Evolutionary conservation across 2,113 vertebrate genomes (phyloP).

Genomic region (Scopus umbretta): DNA sequence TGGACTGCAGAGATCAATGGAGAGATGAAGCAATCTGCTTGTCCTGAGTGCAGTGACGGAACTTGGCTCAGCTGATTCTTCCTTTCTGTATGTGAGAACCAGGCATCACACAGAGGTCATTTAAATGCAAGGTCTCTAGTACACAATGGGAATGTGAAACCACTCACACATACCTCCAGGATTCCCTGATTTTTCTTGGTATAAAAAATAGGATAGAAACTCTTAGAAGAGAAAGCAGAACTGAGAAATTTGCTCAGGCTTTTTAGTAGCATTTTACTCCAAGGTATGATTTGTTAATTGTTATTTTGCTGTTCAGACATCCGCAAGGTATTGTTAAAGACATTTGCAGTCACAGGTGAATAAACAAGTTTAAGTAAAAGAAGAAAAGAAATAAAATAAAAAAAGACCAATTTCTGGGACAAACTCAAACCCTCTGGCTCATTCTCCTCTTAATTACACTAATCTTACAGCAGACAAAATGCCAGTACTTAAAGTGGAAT

Average conservation of each 20-base stretch:
- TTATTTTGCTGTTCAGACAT: background rate
- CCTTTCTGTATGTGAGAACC: background rate
- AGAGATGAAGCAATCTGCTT: background rate
- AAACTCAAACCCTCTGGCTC: background rate
- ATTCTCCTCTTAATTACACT: background rate
- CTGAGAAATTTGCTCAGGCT: background rate
- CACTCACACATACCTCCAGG: background rate
- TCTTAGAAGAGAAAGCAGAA: background rate
- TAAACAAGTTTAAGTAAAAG: background rate
- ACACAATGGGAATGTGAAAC: background rate
- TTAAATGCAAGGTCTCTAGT: background rate
- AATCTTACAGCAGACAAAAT: background rate
- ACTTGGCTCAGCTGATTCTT: background rate
- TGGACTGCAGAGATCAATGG: background rate
- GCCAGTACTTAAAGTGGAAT: background rate
- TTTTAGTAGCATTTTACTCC: background rate
- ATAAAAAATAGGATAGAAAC: background rate
- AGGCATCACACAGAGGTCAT: background rate
- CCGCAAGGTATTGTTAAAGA: background rate
- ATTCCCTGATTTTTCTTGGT: background rate
- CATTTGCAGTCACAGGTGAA: background rate
- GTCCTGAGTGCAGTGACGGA: background rate
- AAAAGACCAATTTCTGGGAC: background rate
- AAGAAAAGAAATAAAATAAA: background rate
- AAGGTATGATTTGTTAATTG: background rate